Percentiles rank a stretch among this genome's conserved stretches.
These are phyloP conservation scores for Zaprionus vittiger DNA, from an alignment of 1,140 invertebrate species.

Conservation along the genomic window DNA sequence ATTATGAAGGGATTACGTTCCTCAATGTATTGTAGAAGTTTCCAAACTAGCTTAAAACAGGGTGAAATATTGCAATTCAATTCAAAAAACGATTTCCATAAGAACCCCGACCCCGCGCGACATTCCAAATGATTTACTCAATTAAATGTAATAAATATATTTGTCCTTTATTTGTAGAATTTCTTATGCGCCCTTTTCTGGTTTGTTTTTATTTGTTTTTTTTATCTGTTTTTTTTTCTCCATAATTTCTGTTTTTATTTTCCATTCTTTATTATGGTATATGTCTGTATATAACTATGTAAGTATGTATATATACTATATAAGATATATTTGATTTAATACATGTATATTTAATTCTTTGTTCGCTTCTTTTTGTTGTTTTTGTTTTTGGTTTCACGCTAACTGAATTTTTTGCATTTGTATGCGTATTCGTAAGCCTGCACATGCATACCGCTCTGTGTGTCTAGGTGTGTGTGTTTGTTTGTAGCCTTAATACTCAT, in stretches of 20 bases:
- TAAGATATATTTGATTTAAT: constrained; percentile 52
- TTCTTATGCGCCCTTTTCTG: constrained; percentile 39
- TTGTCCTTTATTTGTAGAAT: constrained; percentile 81
- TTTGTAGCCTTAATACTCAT: constrained; percentile 20
- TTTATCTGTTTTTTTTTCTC: constrained; percentile 37
- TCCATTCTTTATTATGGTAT: constrained; percentile 43
- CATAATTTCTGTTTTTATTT: constrained; percentile 28
- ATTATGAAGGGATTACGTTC: too few relatives aligned
- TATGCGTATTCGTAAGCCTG: background rate
- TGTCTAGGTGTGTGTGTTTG: background rate
- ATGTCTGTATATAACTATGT: constrained; percentile 59
- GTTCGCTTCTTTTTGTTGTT: constrained; percentile 8
- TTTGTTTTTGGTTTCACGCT: constrained; percentile 17
- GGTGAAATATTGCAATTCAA: background rate
- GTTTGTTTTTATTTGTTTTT: constrained; percentile 31
- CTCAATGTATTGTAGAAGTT: too few relatives aligned
- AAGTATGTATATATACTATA: constrained; percentile 38
- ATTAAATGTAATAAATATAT: constrained; percentile 77
- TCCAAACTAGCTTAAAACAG: too few relatives aligned
- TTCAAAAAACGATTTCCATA: background rate
- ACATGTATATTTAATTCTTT: constrained; percentile 40
- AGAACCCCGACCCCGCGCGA: background rate
- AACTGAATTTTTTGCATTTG: constrained; percentile 15
- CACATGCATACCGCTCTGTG: background rate
- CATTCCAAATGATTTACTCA: constrained; percentile 14